Percentiles rank a stretch among this genome's conserved stretches.
Evolutionary conservation across 2,797 vertebrate species (phyloP).

Genomic region (Halcyon smyrnensis): DNA sequence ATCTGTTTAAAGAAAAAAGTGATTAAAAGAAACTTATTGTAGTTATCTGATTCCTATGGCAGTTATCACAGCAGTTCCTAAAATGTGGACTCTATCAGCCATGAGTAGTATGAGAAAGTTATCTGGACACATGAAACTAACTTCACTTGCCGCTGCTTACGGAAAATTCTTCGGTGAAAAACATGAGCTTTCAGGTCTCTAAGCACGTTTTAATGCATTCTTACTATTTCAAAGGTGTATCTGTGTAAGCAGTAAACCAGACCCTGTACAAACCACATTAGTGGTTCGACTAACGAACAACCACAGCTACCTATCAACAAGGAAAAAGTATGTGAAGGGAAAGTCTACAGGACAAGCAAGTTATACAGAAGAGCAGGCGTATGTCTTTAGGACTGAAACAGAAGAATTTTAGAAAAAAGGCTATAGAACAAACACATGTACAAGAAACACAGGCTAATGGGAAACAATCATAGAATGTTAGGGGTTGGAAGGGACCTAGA

Average conservation of each 20-base stretch:
- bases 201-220: neutral
- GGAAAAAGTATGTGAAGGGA: neutral
- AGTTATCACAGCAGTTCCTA: neutral
- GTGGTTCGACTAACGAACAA: neutral
- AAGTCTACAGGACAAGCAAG: neutral
- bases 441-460: neutral
- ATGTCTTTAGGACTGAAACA: neutral
- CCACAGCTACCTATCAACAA: neutral
- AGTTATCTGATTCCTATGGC: neutral
- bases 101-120: neutral
- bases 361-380: neutral
- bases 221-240: neutral
- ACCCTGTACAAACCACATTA: neutral
- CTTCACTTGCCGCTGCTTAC: neutral
- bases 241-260: neutral
- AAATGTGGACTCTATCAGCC: neutral
- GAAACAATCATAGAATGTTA: neutral
- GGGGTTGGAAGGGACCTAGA: no score
- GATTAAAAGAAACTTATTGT: neutral
- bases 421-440: neutral
- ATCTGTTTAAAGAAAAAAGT: slow-evolving; percentile 81
- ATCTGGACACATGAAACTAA: neutral
- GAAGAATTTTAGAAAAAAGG: neutral
- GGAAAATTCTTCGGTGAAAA: neutral
- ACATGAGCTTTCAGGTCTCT: neutral